Percentiles rank a stretch among this genome's conserved stretches.
Evolutionary conservation across 2,888 invertebrate genomes (phyloP).

Genomic region (Aleiodes alternator): DNA sequence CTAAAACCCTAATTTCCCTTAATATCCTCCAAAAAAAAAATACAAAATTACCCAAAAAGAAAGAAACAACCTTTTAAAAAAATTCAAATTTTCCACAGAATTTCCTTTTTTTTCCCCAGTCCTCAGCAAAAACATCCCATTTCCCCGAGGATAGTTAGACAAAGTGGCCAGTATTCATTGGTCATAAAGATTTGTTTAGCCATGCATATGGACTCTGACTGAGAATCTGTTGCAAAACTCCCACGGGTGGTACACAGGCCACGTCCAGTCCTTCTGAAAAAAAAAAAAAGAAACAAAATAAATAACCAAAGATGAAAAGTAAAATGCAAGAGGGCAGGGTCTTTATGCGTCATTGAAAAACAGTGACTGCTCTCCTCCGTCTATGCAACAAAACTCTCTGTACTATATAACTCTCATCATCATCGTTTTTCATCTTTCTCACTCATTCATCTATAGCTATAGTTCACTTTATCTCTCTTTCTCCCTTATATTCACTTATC

Average conservation of each 20-base stretch:
- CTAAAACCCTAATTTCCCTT: too few species aligned
- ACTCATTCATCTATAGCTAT: slow-evolving; percentile 41
- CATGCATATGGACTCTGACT: slow-evolving; percentile 56
- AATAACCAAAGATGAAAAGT: slow-evolving; percentile 21
- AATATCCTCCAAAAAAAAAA: too few species aligned
- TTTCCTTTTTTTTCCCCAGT: background rate
- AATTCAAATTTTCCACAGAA: too few species aligned
- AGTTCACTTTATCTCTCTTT: slow-evolving; percentile 37
- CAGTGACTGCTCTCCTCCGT: slow-evolving; percentile 33
- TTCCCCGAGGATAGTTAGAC: slow-evolving; percentile 66
- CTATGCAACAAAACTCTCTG: background rate
- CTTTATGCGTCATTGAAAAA: slow-evolving; percentile 42
- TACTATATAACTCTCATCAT: slow-evolving; percentile 17
- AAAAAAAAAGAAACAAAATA: too few species aligned
- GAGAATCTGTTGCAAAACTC: slow-evolving; percentile 55
- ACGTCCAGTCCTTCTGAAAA: slow-evolving; percentile 3
- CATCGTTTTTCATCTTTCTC: slow-evolving; percentile 48
- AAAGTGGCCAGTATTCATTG: slow-evolving; percentile 66
- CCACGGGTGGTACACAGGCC: slow-evolving; percentile 64
- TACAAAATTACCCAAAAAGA: too few species aligned
- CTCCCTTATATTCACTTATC: slow-evolving; percentile 58
- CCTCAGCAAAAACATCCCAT: slow-evolving; percentile 41
- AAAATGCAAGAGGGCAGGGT: slow-evolving; percentile 28
- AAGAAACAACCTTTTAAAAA: too few species aligned
- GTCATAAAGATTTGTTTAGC: slow-evolving; percentile 72